Percentiles rank a stretch among this genome's conserved stretches.
phyloP scores from a whole-genome alignment of 2,113 vertebrate species.

The Furnarius figulus region DNA sequence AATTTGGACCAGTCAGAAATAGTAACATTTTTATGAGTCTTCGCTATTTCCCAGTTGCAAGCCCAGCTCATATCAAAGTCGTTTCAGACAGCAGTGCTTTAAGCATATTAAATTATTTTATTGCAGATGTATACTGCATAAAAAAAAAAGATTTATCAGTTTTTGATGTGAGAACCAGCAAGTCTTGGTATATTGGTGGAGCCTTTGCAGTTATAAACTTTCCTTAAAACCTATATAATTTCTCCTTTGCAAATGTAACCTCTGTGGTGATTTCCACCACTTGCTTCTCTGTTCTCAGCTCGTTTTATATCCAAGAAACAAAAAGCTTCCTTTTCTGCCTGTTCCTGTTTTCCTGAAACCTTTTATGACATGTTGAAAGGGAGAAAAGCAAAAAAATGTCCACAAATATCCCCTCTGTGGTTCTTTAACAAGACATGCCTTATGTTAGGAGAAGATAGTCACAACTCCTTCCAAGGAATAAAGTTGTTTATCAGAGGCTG shows the following conservation, averaged over 20 bases:
- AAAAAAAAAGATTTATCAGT: background rate
- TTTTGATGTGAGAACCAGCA: background rate
- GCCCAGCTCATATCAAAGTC: background rate
- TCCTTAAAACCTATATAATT: background rate
- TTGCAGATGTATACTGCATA: background rate
- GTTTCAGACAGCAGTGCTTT: background rate
- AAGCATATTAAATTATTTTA: background rate
- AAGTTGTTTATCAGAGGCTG: background rate
- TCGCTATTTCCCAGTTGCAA: background rate
- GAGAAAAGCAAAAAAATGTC: background rate
- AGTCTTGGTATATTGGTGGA: background rate
- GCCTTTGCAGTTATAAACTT: background rate
- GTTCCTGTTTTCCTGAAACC: background rate
- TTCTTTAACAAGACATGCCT: background rate
- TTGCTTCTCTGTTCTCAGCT: background rate
- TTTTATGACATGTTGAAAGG: background rate
- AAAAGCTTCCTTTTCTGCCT: background rate
- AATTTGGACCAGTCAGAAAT: background rate
- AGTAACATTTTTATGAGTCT: background rate
- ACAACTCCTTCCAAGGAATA: background rate
- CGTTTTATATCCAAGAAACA: background rate
- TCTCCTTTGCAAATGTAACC: background rate
- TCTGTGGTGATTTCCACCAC: background rate
- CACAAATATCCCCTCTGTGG: background rate
- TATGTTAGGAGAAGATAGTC: background rate